Conservation (phyloP, 1,140 invertebrate genomes). For the Cyrtorhinus lividipennis region DNA sequence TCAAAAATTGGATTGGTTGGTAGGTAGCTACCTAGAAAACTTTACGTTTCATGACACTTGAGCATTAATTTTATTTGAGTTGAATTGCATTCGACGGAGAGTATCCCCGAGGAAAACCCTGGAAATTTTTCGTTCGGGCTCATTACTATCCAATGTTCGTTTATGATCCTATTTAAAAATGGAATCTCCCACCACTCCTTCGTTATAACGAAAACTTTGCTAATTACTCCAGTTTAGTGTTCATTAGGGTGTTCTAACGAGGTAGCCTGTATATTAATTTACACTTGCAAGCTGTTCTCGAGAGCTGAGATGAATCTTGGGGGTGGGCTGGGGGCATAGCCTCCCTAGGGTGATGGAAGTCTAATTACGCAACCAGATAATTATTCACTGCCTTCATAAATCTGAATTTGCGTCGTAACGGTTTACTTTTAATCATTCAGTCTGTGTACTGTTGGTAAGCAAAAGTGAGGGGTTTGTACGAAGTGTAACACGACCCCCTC, state of each 20-base stretch:
- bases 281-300: background rate
- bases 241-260: background rate
- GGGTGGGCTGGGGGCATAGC: too few species aligned
- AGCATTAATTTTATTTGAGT: too few species aligned
- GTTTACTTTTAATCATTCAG: background rate
- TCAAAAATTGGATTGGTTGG: too few species aligned
- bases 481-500: too few species aligned
- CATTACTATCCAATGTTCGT: background rate
- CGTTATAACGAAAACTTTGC: background rate
- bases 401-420: background rate
- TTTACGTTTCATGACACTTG: too few species aligned
- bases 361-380: background rate
- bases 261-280: background rate
- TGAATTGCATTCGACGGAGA: too few species aligned
- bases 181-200: too few species aligned
- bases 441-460: too few species aligned
- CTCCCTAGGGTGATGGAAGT: background rate
- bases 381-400: background rate
- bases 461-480: too few species aligned
- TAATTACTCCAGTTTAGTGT: background rate
- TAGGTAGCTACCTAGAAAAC: too few species aligned
- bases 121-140: background rate
- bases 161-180: background rate
- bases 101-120: too few species aligned
- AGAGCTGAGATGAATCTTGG: background rate